Evolutionary conservation across 2,113 vertebrate species (phyloP).

Genomic region (Columba janthina): DNA sequence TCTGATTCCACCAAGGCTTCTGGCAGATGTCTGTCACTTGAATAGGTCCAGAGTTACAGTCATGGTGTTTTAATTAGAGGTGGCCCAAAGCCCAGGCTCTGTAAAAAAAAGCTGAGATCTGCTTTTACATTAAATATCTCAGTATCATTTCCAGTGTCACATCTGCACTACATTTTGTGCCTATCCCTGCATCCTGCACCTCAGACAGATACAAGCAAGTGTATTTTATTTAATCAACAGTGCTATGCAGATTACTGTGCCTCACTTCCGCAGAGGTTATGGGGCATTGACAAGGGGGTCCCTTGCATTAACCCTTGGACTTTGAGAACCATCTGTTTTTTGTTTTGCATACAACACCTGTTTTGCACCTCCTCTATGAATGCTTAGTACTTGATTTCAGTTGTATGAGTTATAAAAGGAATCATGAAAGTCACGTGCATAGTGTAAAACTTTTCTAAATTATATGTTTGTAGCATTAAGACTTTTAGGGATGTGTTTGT

Average conservation of each 20-base stretch:
- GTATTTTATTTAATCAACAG: background rate
- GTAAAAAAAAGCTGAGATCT: background rate
- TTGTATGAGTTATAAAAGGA: background rate
- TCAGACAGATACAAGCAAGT: background rate
- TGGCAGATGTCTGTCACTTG: background rate
- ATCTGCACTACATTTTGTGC: background rate
- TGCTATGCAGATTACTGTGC: background rate
- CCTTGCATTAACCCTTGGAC: background rate
- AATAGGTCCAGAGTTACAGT: background rate
- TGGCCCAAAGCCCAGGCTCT: background rate
- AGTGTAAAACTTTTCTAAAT: background rate
- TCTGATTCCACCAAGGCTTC: background rate
- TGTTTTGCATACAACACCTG: background rate
- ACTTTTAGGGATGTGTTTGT: background rate
- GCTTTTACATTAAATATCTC: background rate
- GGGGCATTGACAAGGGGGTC: background rate
- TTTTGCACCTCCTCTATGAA: background rate
- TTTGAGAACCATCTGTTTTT: background rate
- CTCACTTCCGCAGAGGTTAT: background rate
- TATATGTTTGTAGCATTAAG: background rate
- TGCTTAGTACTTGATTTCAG: background rate
- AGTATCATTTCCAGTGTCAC: background rate
- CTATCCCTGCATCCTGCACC: background rate
- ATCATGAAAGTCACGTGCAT: background rate
- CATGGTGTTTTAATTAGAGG: background rate